Evolutionary conservation across 2,113 vertebrate species (phyloP).

Genomic region (Dicrurus megarhynchus): DNA sequence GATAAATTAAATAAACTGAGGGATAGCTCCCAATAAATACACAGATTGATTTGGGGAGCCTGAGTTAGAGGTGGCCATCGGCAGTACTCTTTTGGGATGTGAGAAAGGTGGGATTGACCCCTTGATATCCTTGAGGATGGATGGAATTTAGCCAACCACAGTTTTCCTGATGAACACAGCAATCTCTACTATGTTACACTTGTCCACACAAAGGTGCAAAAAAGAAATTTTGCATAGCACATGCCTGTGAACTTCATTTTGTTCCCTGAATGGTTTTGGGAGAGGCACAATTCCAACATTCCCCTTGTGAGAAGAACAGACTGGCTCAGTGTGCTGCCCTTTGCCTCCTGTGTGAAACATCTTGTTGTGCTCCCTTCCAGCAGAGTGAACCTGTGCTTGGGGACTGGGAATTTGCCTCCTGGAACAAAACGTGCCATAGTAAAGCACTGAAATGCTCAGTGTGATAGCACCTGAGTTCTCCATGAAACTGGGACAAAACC

Average conservation of each 20-base stretch:
- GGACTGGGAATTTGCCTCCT: neutral
- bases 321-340: neutral
- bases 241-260: neutral
- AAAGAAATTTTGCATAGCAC: neutral
- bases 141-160: neutral
- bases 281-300: neutral
- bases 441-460: neutral
- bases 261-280: neutral
- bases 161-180: neutral
- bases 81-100: neutral
- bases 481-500: neutral
- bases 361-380: neutral
- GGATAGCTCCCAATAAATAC: neutral
- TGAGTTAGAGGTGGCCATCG: neutral
- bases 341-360: neutral
- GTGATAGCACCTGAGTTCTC: neutral
- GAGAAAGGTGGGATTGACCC: neutral
- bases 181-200: fast-evolving
- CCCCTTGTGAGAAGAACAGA: neutral
- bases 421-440: neutral
- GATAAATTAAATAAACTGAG: neutral
- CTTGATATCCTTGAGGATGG: neutral
- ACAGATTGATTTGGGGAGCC: neutral
- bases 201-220: neutral
- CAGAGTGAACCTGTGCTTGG: neutral